Conservation (phyloP, 2,797 vertebrate species). For the Morelia viridis region DNA sequence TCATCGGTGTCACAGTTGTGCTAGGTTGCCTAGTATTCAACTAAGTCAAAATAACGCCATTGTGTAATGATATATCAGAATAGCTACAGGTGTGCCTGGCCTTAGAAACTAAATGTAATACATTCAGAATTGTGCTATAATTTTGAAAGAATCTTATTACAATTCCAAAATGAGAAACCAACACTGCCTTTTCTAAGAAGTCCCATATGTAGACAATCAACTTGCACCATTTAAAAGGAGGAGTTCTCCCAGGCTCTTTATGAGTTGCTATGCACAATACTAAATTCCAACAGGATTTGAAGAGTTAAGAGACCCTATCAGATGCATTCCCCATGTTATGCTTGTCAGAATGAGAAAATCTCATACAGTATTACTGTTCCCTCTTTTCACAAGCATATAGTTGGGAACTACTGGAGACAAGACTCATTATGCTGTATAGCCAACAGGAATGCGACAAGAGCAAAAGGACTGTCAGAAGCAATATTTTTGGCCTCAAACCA, state of each 20-base stretch:
- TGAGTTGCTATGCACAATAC: not conserved
- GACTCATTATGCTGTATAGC: not conserved
- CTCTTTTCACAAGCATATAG: not conserved
- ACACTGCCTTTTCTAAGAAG: not conserved
- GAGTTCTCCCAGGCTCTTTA: not conserved
- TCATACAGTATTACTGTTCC: not conserved
- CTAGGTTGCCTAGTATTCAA: not conserved
- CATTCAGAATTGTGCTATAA: not conserved
- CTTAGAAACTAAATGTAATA: not conserved
- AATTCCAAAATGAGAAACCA: not conserved
- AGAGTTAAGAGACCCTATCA: not conserved
- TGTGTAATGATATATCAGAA: not conserved
- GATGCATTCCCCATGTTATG: not conserved
- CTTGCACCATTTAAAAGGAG: not conserved
- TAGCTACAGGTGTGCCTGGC: not conserved
- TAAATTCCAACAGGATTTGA: not conserved
- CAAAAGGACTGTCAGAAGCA: not conserved
- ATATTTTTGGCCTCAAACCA: not conserved
- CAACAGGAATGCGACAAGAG: not conserved
- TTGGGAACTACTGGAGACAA: not conserved
- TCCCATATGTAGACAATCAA: not conserved
- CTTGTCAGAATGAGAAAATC: not conserved
- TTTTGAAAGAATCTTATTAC: not conserved
- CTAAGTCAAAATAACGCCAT: not conserved
- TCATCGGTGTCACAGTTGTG: not conserved